These are phyloP conservation scores for Nephrotoma appendiculata DNA, from an alignment of 2,888 invertebrate genomes.

Conservation along the genomic window DNA sequence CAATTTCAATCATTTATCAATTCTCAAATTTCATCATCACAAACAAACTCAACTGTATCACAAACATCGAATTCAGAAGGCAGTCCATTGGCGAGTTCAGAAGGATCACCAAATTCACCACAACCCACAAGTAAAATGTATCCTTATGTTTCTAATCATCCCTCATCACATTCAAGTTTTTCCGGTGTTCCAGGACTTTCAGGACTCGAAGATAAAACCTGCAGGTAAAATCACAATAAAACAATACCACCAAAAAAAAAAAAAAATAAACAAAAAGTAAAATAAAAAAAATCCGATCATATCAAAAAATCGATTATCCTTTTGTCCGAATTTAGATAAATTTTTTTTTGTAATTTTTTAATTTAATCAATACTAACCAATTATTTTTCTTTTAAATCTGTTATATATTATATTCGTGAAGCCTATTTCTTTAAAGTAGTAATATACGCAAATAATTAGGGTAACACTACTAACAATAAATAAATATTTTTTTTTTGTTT, in stretches of 20 bases:
- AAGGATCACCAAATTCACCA: constrained; percentile 43
- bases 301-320: not conserved
- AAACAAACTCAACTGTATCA: constrained; percentile 51
- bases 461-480: not conserved
- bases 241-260: not conserved
- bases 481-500: not conserved
- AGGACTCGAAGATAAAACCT: constrained; percentile 33
- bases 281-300: not conserved
- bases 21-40: constrained; percentile 36
- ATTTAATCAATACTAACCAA: not conserved
- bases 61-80: constrained; percentile 54
- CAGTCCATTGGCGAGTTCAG: constrained; percentile 47
- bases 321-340: not conserved
- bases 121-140: constrained; percentile 71
- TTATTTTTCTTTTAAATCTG: not conserved
- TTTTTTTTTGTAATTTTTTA: not conserved
- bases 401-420: not conserved
- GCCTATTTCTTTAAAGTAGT: not conserved
- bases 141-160: constrained; percentile 71
- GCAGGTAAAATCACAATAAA: constrained; percentile 23
- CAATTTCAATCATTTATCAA: constrained; percentile 45
- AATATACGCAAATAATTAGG: not conserved
- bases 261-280: not conserved
- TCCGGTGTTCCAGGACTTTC: constrained; percentile 49
- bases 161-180: constrained; percentile 59